Percentiles rank a stretch among this genome's conserved stretches.
These are phyloP conservation scores for Colletes gigas DNA, from an alignment of 1,140 invertebrate species.

Conservation along the genomic window DNA sequence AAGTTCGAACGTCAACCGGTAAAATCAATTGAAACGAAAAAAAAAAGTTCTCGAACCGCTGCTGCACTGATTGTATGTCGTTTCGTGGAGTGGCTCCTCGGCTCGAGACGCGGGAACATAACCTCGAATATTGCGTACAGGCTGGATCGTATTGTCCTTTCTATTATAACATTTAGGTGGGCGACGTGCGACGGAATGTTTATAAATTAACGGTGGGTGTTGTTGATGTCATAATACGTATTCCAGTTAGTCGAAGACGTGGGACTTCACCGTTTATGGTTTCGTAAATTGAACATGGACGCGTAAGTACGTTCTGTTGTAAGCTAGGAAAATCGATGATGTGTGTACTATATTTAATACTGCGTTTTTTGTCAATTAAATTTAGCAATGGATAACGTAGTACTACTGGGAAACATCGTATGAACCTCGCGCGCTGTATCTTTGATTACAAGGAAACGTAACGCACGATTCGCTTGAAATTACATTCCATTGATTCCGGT, in stretches of 20 bases:
- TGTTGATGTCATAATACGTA: not conserved
- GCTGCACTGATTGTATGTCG: not conserved
- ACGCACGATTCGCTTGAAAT: slow-evolving; percentile 32
- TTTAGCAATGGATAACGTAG: no score
- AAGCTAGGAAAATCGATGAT: no score
- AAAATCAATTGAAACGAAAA: slow-evolving; percentile 2
- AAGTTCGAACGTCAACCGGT: not conserved
- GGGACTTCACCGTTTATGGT: no score
- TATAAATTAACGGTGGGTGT: not conserved
- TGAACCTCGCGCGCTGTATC: slow-evolving; percentile 4
- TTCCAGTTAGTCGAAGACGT: not conserved
- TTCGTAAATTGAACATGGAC: no score
- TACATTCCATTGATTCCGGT: slow-evolving; percentile 35
- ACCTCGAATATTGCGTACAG: no score
- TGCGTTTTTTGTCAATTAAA: no score
- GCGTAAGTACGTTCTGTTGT: no score
- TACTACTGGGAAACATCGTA: not conserved
- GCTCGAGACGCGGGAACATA: not conserved
- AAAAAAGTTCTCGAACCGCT: not conserved
- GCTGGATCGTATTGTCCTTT: no score
- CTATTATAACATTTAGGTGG: no score
- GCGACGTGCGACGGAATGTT: not conserved
- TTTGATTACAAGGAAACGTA: slow-evolving; percentile 23
- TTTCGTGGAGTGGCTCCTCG: no score
- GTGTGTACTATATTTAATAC: no score